Evolutionary conservation across 2,888 invertebrate genomes (phyloP), one percentile per base, ranked within the genome.

Genomic region (Trissolcus brochymenae): DNA sequence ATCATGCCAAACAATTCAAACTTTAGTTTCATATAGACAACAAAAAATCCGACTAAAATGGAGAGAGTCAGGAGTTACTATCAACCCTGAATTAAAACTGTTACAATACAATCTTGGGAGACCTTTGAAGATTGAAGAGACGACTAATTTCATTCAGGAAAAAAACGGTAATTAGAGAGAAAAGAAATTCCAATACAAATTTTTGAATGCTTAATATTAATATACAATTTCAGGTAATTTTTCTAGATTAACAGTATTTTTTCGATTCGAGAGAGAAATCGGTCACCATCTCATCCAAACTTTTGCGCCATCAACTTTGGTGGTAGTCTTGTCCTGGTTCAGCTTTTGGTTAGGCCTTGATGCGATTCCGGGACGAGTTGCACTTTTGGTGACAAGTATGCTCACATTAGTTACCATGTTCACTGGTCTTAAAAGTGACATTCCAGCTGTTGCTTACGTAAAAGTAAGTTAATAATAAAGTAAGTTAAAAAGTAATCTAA

Each of bases 321-420:
- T 96, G 6, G 95, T 96, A 9, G 94, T 95, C 92, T 87, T 96
- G 6, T 95, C 95, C 2, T 96, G 95, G 95, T 95, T 95, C 87
- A 95, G 95, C 84, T 96, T 96, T 87, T 96, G 95, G 95, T 88
- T 96, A 29, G 95, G 95, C 56, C 88, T 95, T 82, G 96, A 96
- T 84, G 95, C 95, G 0, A 94, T 95, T 60, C 95, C 96, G 1
- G 96, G 95, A 0, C 90, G 96, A 54, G 95, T 95, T 7, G 95
- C 95, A 0, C 89, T 96, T 29, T 90, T 96, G 64, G 95, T 96
- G 16, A 96, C 95, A 9, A 95, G 95, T 87, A 94, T 96, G 93
- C 90, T 96, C 82, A 95, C 95, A 0, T 90, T 96, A 50, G 95
- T 95, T 54, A 96, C 95, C 17, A 95, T 95, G 95, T 96, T 96